Percentiles rank a stretch among this genome's conserved stretches.
phyloP scores from a whole-genome alignment of 2,113 vertebrate genomes.

The Brienomyrus brachyistius region DNA sequence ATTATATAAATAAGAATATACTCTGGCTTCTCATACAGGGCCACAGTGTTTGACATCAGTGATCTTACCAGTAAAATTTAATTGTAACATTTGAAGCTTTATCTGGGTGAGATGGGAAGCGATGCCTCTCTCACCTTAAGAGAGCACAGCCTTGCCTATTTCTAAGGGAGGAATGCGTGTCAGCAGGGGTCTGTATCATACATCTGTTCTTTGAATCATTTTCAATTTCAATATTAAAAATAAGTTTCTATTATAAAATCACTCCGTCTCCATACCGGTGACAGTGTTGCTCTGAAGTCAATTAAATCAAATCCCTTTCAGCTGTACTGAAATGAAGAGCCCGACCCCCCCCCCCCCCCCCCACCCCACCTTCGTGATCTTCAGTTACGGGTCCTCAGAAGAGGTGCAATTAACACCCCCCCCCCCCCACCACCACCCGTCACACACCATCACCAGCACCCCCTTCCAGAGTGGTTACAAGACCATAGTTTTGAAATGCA shows the following conservation, averaged over 20 bases:
- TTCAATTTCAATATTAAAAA: conserved; percentile 12
- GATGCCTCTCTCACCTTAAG: neutral
- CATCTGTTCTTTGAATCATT: neutral
- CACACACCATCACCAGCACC: neutral
- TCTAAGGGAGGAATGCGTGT: neutral
- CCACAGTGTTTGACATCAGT: neutral
- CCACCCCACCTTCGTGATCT: neutral
- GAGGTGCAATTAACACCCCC: conserved; percentile 4
- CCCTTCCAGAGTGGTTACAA: neutral
- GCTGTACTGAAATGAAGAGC: neutral
- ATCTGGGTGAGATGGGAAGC: neutral
- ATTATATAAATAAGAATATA: neutral
- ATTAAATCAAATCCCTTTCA: conserved; percentile 17
- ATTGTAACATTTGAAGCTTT: neutral
- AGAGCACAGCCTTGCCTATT: neutral
- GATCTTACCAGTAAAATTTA: neutral
- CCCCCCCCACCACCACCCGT: neutral
- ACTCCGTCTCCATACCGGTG: neutral
- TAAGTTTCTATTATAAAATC: conserved; percentile 2
- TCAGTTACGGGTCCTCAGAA: neutral
- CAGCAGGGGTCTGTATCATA: neutral
- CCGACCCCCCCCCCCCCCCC: neutral
- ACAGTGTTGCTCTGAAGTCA: neutral
- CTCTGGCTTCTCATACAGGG: neutral
- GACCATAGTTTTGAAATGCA: conserved; percentile 18